Evolutionary conservation across 2,113 vertebrate species (phyloP).

Genomic region (Nyctibius bracteatus): DNA sequence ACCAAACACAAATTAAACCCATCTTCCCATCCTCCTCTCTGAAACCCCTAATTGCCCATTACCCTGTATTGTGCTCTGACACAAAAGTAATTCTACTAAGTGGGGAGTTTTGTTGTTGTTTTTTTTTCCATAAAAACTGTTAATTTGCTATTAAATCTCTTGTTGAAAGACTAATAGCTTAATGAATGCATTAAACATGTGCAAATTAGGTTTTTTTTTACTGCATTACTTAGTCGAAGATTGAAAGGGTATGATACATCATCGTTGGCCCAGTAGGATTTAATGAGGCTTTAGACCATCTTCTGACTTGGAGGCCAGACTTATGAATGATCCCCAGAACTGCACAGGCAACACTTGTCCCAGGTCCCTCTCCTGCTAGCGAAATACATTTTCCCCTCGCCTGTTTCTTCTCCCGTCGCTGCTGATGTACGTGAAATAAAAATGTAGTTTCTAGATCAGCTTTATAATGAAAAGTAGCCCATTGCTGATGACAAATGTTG

Average conservation of each 20-base stretch:
- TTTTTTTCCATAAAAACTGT: slow-evolving; percentile 72
- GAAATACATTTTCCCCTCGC: slow-evolving; percentile 49
- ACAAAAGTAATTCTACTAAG: slow-evolving; percentile 72
- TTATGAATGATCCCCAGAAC: slow-evolving; percentile 61
- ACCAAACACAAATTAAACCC: slow-evolving; percentile 54
- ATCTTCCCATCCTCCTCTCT: slow-evolving; percentile 23
- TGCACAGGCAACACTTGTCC: slow-evolving; percentile 46
- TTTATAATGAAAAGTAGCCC: slow-evolving; percentile 73
- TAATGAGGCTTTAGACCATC: slow-evolving; percentile 77
- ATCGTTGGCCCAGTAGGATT: slow-evolving; percentile 69
- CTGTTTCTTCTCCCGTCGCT: slow-evolving; percentile 19
- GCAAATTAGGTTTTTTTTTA: slow-evolving; percentile 70
- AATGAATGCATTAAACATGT: slow-evolving; percentile 79
- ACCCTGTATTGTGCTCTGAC: slow-evolving; percentile 48
- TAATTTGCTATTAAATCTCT: slow-evolving; percentile 81
- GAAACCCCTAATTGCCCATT: slow-evolving; percentile 63
- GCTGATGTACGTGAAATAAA: slow-evolving; percentile 70
- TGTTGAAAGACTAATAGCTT: slow-evolving; percentile 79
- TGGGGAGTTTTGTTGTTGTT: slow-evolving; percentile 41
- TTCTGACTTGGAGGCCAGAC: slow-evolving; percentile 71
- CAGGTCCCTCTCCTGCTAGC: slow-evolving; percentile 21
- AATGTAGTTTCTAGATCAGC: slow-evolving; percentile 67
- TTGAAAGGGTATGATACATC: slow-evolving; percentile 75
- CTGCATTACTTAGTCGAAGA: slow-evolving; percentile 71
- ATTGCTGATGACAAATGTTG: slow-evolving; percentile 74